These are phyloP conservation scores for Caenorhabditis panamensis DNA, from an alignment of 2,888 invertebrate genomes.

Conservation along the genomic window DNA sequence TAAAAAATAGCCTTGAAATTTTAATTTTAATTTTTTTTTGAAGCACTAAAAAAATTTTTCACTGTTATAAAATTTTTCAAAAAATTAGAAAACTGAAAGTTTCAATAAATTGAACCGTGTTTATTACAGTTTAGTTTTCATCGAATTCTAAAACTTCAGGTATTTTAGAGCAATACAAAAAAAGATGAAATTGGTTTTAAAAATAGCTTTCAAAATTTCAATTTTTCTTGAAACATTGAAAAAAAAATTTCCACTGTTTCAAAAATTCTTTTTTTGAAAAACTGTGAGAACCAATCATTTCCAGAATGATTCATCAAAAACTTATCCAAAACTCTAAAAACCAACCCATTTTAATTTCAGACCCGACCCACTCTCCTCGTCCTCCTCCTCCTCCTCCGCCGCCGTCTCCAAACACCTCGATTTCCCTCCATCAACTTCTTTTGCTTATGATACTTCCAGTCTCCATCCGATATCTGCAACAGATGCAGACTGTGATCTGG, in stretches of 20 bases:
- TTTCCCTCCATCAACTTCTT: conserved; percentile 55
- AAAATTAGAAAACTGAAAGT: not conserved
- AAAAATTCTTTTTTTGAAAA: not conserved
- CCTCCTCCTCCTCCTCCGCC: conserved; percentile 38
- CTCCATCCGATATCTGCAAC: conserved; percentile 62
- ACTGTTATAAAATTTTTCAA: not conserved
- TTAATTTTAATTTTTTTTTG: no score
- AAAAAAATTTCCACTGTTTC: not conserved
- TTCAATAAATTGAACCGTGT: no score
- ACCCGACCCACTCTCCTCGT: conserved; percentile 27
- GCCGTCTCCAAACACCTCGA: conserved; percentile 58
- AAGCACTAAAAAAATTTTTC: not conserved
- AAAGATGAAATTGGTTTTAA: no score
- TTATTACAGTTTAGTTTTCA: no score
- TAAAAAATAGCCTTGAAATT: no score
- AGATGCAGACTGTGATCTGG: conserved; percentile 67
- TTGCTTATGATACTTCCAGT: conserved; percentile 43
- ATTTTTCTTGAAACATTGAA: no score
- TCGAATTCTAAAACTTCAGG: no score
- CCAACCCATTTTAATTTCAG: conserved; percentile 11
- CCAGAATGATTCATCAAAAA: no score
- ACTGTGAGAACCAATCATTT: not conserved
- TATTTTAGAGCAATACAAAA: no score
- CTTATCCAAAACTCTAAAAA: not conserved
- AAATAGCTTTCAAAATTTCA: no score